Evolutionary conservation across 1,140 invertebrate species (phyloP), one percentile per base, ranked within the genome.

Genomic region (Penaeus chinensis): DNA sequence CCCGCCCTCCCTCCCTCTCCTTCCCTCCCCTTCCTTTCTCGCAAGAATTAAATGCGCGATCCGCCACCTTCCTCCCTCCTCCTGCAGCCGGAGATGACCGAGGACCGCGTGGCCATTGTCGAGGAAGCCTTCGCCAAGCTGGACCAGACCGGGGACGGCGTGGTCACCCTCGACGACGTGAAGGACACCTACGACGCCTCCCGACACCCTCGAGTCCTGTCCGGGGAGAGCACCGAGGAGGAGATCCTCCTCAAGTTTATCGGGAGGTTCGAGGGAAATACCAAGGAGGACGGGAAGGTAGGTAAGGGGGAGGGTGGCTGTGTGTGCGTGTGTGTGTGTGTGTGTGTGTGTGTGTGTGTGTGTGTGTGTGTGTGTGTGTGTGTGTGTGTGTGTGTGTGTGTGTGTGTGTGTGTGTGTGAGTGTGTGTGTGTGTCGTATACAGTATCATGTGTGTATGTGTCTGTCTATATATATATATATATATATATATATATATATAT

Each of bases 181-280:
- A 94, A 94, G 88, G 95, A 94, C 18, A 94, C 97, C 19, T 98
- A 98, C 91, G 95, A 95, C 90, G 96, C 96, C 0, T 85, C 87
- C 22, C 85, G 79, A 54, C 90, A 91, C 89, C 90, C 90, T 0
- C 90, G 89, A 61, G 91, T 84, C 71, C 27, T 91, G 13, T 93
- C 95, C 91, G 98, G 98, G 0, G 97, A 98, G 92, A 95, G 96
- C 91, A 95, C 94, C 19, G 97, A 98, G 91, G 97, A 98, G 76
- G 94, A 95, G 87, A 96, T 98, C 89, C 92, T 99, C 87, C 95
- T 94, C 61, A 95, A 95, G 91, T 99, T 98, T 92, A 93, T 99
- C 4, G 94, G 94, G 18, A 97, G 96, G 91, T 99, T 99, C 92
- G 97, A 99, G 92, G 94, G 95, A 62, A 81, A 24, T 19, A 95